Conservation (phyloP, 2,888 invertebrate genomes). For the Chrysolina haemoptera region DNA sequence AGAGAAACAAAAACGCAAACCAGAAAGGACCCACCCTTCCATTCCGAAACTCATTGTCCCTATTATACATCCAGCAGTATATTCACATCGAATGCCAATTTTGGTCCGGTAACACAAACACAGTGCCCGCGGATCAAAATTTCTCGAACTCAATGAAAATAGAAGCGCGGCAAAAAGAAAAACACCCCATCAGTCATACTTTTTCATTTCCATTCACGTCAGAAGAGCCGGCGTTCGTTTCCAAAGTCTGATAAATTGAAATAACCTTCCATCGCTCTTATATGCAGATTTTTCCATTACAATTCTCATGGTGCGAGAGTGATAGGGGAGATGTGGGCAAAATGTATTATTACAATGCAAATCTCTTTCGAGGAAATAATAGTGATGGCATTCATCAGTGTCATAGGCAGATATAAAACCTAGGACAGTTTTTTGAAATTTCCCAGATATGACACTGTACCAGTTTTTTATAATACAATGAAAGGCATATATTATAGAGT, state of each 20-base stretch:
- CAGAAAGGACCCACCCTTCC: background rate
- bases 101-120: slow-evolving; percentile 12
- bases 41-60: slow-evolving; percentile 6
- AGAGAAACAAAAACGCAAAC: background rate
- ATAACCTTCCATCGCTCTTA: slow-evolving; percentile 46
- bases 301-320: slow-evolving; percentile 28
- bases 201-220: slow-evolving; percentile 47
- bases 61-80: background rate
- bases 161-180: slow-evolving; percentile 35
- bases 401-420: background rate
- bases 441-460: no score
- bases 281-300: slow-evolving; percentile 48
- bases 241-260: slow-evolving; percentile 48
- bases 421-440: no score
- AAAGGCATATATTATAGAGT: no score
- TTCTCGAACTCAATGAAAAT: slow-evolving; percentile 35
- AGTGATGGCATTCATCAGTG: background rate
- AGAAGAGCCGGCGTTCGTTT: slow-evolving; percentile 40
- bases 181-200: slow-evolving; percentile 44
- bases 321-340: background rate
- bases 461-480: no score
- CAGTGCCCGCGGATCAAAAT: slow-evolving; percentile 24
- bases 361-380: background rate
- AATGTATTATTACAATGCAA: background rate
- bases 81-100: slow-evolving; percentile 1